A percentile compares a stretch with the other conserved stretches of the same genome.
Evolutionary conservation across 2,797 vertebrate species (phyloP).

Genomic region (Triplophysa bombifrons): DNA sequence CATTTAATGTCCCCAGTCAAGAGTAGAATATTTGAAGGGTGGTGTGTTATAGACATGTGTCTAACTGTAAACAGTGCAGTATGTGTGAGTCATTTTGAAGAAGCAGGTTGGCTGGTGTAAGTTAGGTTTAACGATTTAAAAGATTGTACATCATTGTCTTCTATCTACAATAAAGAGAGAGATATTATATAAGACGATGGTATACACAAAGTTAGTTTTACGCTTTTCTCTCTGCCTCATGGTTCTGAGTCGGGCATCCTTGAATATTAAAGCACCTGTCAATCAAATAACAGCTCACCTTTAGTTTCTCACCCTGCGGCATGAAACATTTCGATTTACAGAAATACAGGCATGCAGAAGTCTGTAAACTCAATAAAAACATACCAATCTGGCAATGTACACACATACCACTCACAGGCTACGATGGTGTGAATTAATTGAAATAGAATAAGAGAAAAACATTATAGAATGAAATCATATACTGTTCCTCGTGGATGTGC

Average conservation of each 20-base stretch:
- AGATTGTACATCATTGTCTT: slow-evolving; percentile 24
- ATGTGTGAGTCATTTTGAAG: slow-evolving; percentile 16
- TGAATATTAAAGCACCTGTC: slow-evolving; percentile 50
- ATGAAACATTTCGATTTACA: slow-evolving; percentile 16
- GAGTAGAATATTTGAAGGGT: slow-evolving; percentile 3
- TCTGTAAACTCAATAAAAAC: slow-evolving; percentile 6
- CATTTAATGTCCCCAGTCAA: not conserved
- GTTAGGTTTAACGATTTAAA: slow-evolving; percentile 36
- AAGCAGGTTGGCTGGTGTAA: slow-evolving; percentile 29
- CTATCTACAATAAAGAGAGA: slow-evolving; percentile 15
- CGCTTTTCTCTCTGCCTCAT: slow-evolving; percentile 40
- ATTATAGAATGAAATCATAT: slow-evolving; percentile 1
- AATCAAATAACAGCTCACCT: slow-evolving; percentile 52
- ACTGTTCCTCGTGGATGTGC: slow-evolving; percentile 36
- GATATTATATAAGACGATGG: slow-evolving; percentile 49
- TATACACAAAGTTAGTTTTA: slow-evolving; percentile 51
- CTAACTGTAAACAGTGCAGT: not conserved
- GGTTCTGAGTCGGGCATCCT: slow-evolving; percentile 33
- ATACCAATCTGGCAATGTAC: not conserved
- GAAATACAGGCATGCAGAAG: slow-evolving; percentile 9
- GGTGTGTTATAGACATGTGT: not conserved
- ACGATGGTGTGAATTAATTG: slow-evolving; percentile 7
- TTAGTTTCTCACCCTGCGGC: slow-evolving; percentile 35
- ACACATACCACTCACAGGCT: slow-evolving; percentile 8
- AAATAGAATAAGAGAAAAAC: not conserved